Conservation (phyloP, 2,113 vertebrate species). For the Vulpes lagopus region DNA sequence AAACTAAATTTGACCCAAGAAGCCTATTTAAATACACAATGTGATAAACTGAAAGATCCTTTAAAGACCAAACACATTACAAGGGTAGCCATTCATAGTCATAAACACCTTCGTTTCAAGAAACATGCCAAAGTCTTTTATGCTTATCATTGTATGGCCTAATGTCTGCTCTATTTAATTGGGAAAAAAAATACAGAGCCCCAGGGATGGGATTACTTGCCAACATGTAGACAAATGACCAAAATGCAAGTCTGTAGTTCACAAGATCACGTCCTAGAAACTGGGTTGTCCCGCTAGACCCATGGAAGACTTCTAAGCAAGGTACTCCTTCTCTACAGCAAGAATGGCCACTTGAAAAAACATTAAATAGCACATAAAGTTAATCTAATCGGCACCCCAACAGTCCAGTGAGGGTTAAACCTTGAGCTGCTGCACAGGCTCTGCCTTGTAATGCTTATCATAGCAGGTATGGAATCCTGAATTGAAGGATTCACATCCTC, state of each 20-base stretch:
- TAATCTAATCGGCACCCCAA: neutral
- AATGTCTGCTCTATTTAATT: neutral
- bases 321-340: neutral
- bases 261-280: neutral
- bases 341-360: neutral
- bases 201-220: neutral
- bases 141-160: neutral
- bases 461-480: neutral
- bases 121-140: neutral
- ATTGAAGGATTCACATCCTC: fast-evolving
- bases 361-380: fast-evolving
- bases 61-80: neutral
- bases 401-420: neutral
- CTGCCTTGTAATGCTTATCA: neutral
- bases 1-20: constrained; percentile 5
- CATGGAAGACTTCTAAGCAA: neutral
- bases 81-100: neutral
- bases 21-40: constrained; percentile 47
- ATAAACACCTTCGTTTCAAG: neutral
- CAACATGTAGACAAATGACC: neutral
- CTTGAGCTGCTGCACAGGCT: neutral
- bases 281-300: neutral
- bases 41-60: neutral
- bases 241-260: neutral
- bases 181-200: neutral